Conservation (phyloP, 2,797 vertebrate genomes). For the Tangara arthus region DNA sequence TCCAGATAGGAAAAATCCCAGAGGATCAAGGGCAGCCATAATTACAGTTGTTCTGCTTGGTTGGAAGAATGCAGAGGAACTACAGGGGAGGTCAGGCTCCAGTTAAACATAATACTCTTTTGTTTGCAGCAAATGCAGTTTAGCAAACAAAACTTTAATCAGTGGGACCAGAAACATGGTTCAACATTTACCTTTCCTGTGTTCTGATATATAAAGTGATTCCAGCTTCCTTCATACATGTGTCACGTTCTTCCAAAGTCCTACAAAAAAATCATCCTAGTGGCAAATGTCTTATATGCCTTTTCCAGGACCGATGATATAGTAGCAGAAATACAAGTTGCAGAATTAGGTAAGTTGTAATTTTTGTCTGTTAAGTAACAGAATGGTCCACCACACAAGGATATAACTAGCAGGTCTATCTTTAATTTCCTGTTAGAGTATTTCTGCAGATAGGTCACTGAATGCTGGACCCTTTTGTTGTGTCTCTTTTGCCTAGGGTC, state of each 20-base stretch:
- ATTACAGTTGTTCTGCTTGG: neutral
- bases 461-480: neutral
- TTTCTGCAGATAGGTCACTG: neutral
- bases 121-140: neutral
- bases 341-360: neutral
- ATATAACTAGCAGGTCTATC: neutral
- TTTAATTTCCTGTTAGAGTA: neutral
- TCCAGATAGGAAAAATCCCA: neutral
- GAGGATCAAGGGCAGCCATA: neutral
- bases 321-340: neutral
- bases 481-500: neutral
- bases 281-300: neutral
- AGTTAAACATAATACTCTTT: neutral
- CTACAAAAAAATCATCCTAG: neutral
- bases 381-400: neutral
- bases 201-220: neutral
- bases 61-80: neutral
- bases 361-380: neutral
- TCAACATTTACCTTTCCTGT: neutral
- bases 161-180: neutral
- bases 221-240: neutral
- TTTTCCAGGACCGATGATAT: neutral
- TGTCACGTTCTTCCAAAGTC: neutral
- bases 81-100: neutral
- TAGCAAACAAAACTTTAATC: neutral